These are phyloP conservation scores for Pygoscelis adeliae DNA, from an alignment of 2,113 vertebrate genomes.

Conservation along the genomic window DNA sequence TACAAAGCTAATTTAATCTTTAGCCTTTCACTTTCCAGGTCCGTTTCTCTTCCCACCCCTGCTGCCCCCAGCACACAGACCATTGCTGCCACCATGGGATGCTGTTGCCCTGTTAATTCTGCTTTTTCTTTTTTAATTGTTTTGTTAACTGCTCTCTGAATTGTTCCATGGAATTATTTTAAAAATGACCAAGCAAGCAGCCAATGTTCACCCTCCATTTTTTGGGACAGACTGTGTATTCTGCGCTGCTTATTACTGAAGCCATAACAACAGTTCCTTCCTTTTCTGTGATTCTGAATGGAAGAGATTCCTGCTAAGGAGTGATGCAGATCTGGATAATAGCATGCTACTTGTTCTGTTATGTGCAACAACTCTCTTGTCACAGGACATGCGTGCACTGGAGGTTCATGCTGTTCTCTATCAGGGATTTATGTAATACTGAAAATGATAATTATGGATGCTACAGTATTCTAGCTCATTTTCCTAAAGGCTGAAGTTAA, in stretches of 20 bases:
- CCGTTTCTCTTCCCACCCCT: background rate
- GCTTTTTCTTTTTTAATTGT: background rate
- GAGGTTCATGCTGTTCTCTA: background rate
- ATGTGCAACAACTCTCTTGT: background rate
- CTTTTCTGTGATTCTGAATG: background rate
- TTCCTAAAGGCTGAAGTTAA: background rate
- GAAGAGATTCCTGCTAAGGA: background rate
- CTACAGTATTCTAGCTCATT: background rate
- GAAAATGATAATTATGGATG: background rate
- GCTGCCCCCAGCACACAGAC: background rate
- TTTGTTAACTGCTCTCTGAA: background rate
- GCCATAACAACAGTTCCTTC: background rate
- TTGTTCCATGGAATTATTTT: background rate
- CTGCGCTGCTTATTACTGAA: background rate
- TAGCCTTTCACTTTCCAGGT: background rate
- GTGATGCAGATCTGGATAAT: background rate
- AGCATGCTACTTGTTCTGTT: background rate
- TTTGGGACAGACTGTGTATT: background rate
- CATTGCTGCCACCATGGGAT: background rate
- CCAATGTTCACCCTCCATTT: background rate
- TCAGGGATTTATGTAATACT: background rate
- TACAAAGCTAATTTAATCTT: background rate
- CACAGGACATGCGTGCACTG: fast-evolving
- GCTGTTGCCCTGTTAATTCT: background rate
- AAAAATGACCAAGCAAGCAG: background rate